phyloP scores from a whole-genome alignment of 2,113 vertebrate genomes.

The Andinoacara biseriatus region DNA sequence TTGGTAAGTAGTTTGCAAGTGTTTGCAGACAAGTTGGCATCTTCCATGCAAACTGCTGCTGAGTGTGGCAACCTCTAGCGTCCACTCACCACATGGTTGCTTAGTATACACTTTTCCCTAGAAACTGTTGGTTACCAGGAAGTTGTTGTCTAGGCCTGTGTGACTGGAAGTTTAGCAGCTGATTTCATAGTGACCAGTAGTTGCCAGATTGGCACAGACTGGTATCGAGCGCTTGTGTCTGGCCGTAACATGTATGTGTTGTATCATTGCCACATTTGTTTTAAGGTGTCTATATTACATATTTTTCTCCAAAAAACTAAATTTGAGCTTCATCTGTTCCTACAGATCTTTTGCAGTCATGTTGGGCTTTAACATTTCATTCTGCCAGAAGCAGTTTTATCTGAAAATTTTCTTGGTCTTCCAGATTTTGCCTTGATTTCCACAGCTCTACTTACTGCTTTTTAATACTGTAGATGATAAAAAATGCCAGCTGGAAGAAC shows the following conservation, averaged over 20 bases:
- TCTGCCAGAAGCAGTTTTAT: background rate
- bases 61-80: too few species aligned
- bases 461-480: background rate
- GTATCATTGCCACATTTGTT: background rate
- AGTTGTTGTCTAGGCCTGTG: background rate
- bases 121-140: rapidly evolving
- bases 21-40: background rate
- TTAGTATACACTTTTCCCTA: background rate
- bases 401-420: background rate
- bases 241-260: background rate
- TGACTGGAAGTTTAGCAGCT: background rate
- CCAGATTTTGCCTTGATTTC: background rate
- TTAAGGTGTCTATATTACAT: background rate
- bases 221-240: background rate
- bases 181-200: background rate
- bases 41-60: background rate
- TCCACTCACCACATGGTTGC: background rate
- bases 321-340: background rate
- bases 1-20: background rate
- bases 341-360: background rate
- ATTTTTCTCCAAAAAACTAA: background rate
- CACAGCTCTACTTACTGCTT: background rate
- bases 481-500: background rate
- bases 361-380: background rate
- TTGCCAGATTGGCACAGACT: background rate